Evolutionary conservation across 2,113 vertebrate species (phyloP), one percentile per base, ranked within the genome.

Genomic region (Tenrec ecaudatus): DNA sequence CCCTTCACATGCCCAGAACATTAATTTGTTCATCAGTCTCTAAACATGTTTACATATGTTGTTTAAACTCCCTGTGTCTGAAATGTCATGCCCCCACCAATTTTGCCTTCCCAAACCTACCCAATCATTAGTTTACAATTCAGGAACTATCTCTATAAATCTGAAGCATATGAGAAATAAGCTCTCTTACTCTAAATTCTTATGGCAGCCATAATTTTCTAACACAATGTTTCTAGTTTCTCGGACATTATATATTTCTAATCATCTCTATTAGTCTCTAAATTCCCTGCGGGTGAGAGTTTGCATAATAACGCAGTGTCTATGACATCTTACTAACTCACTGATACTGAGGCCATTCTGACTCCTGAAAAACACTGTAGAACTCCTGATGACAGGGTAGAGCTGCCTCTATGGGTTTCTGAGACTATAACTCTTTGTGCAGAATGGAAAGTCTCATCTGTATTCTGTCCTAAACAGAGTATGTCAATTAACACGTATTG

Each of bases 41-140:
- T 27, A 87, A 91, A 87, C 38, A 84, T 8, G 62, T 38, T 11
- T 17, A 31, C 40, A 36, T 19, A 73, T 73, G 3, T 66, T 82
- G 19, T 66, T 88, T 90, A 64, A 86, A 23, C 58, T 88, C 40
- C 33, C 64, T 90, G 31, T 71, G 40, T 25, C 66, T 25, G 33
- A 89, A 93, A 89, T 69, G 19, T 29, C 60, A 62, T 23, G 27
- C 7, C 8, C 19, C n/a, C 47, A 25, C 23, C 64, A 89, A 86
- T 71, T 86, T 86, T 84, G 47, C 40, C 66, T 22, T 79, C 82
- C 25, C 43, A 87, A 89, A 82, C 64, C 43, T 88, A 76, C 64
- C 57, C 62, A 64, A 75, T 58, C 25, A 79, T 79, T 25, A 94
- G 36, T 31, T 64, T 75, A 19, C 22, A 73, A 73, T 6, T 33